Conservation (phyloP, 2,888 invertebrate genomes). For the Polylopha cassiicola region DNA sequence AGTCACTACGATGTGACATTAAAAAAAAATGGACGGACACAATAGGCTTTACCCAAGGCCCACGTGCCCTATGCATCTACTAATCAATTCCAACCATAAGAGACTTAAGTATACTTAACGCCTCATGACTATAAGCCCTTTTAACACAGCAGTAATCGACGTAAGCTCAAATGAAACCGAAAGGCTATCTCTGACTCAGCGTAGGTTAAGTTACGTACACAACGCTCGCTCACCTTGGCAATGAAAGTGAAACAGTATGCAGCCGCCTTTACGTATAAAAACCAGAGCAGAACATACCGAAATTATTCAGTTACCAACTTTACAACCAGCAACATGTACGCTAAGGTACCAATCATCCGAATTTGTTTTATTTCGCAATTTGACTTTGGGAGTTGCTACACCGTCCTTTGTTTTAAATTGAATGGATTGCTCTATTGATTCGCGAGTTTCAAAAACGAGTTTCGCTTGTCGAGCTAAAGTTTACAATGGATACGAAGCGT, state of each 20-base stretch:
- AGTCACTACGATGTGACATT: conserved; percentile 4
- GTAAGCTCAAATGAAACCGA: conserved; percentile 55
- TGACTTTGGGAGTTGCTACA: conserved; percentile 11
- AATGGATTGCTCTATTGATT: conserved; percentile 16
- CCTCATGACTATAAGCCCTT: conserved; percentile 46
- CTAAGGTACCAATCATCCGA: conserved; percentile 48
- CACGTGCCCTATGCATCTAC: conserved; percentile 29
- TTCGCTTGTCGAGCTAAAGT: conserved; percentile 12
- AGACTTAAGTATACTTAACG: too few species aligned
- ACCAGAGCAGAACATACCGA: conserved; percentile 59
- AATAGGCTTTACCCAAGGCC: conserved; percentile 41
- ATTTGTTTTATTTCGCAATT: conserved; percentile 13
- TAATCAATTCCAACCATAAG: too few species aligned
- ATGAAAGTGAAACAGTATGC: conserved; percentile 70
- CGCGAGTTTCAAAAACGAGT: conserved; percentile 12
- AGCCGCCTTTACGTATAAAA: conserved; percentile 64
- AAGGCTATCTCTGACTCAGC: conserved; percentile 71
- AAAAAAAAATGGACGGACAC: conserved; percentile 16
- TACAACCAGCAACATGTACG: conserved; percentile 72
- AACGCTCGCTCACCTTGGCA: conserved; percentile 65
- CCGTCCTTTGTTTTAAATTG: conserved; percentile 18
- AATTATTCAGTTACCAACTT: conserved; percentile 75
- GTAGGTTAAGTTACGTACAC: conserved; percentile 42
- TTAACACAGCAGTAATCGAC: conserved; percentile 36
- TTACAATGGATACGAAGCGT: conserved; percentile 8